Evolutionary conservation across 2,888 invertebrate genomes (phyloP).

Genomic region (Dolichopus griseipennis): DNA sequence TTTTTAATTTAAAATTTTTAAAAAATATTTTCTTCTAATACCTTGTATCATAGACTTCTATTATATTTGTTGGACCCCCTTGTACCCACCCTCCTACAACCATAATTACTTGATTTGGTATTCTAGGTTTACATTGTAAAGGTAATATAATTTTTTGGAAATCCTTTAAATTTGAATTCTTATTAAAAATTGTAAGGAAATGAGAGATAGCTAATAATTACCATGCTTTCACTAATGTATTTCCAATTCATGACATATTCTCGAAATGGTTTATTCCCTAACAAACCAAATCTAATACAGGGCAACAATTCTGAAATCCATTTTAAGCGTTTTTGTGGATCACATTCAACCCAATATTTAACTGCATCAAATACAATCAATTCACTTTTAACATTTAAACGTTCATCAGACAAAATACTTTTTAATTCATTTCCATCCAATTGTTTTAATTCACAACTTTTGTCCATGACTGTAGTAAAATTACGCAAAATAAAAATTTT

Average conservation of each 20-base stretch:
- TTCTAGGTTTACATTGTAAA: constrained; percentile 57
- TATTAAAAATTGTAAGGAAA: background rate
- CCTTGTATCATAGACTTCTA: constrained; percentile 69
- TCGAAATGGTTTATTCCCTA: constrained; percentile 51
- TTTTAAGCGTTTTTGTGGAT: constrained; percentile 47
- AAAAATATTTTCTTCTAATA: constrained; percentile 32
- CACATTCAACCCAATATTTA: constrained; percentile 59
- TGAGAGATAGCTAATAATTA: constrained; percentile 27
- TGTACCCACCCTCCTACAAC: constrained; percentile 78
- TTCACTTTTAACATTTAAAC: constrained; percentile 62
- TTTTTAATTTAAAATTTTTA: too few species aligned
- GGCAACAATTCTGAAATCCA: constrained; percentile 53
- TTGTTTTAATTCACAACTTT: constrained; percentile 54
- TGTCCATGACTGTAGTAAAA: constrained; percentile 51
- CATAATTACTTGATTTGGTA: constrained; percentile 69
- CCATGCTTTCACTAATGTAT: constrained; percentile 47
- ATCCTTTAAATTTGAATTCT: constrained; percentile 37
- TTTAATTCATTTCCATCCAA: constrained; percentile 53
- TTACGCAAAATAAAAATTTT: constrained; percentile 51
- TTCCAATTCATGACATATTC: constrained; percentile 49
- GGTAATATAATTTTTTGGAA: constrained; percentile 49
- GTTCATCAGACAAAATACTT: constrained; percentile 58
- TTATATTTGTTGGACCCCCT: constrained; percentile 74
- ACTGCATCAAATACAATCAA: constrained; percentile 66
- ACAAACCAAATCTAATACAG: constrained; percentile 59